Evolutionary conservation across 2,888 invertebrate genomes (phyloP).

Genomic region (Pyrocoelia pectoralis): DNA sequence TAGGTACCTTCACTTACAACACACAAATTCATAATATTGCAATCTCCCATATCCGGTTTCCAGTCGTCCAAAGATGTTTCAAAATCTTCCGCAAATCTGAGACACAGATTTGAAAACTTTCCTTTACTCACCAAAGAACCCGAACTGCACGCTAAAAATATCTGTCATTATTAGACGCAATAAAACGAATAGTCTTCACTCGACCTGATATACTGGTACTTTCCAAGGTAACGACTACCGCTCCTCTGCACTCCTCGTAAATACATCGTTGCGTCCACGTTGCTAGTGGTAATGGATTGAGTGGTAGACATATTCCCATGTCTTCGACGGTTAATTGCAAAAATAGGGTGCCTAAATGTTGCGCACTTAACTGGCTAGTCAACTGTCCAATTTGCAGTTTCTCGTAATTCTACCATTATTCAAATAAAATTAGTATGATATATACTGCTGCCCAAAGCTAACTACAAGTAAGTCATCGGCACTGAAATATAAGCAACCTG

Average conservation of each 20-base stretch:
- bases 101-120: constrained; percentile 87
- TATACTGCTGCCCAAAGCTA: too few species aligned
- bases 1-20: constrained; percentile 99
- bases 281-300: constrained; percentile 80
- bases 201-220: constrained; percentile 87
- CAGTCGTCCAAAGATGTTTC: constrained; percentile 96
- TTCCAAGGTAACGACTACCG: constrained; percentile 95
- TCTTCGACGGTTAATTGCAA: constrained; percentile 95
- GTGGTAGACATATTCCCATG: constrained; percentile 93
- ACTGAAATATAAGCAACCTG: too few species aligned
- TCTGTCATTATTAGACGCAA: background rate
- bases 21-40: constrained; percentile 87
- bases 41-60: constrained; percentile 88
- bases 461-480: too few species aligned
- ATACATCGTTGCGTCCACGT: constrained; percentile 72
- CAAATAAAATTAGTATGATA: too few species aligned
- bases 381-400: constrained; percentile 82
- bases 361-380: constrained; percentile 76
- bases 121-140: constrained; percentile 96
- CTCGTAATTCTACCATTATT: constrained; percentile 73
- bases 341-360: constrained; percentile 88
- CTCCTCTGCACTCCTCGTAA: constrained; percentile 85
- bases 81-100: constrained; percentile 97
- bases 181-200: background rate
- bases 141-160: constrained; percentile 81